phyloP scores from a whole-genome alignment of 2,888 invertebrate species.

The Heteropelma amictum region DNA sequence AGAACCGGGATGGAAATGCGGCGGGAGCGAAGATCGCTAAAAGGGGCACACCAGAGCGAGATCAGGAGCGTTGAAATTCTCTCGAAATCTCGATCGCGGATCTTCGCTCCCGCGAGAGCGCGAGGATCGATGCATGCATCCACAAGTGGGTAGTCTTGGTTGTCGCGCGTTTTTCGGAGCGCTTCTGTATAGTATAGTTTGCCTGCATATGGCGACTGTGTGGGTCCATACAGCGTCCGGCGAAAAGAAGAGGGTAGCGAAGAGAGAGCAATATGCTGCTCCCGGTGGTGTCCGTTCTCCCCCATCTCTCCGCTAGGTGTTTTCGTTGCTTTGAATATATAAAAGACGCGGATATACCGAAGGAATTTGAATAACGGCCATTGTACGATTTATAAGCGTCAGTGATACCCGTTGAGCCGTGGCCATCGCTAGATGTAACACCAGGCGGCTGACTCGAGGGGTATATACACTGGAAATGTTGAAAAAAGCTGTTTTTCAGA shows the following conservation, averaged over 20 bases:
- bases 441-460: too few relatives aligned
- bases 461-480: too few relatives aligned
- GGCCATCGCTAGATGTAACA: too few relatives aligned
- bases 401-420: too few relatives aligned
- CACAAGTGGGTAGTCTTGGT: slow-evolving; percentile 55
- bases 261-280: slow-evolving; percentile 38
- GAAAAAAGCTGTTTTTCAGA: too few relatives aligned
- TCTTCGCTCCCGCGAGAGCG: slow-evolving; percentile 63
- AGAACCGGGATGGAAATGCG: slow-evolving; percentile 43
- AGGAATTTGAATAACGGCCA: slow-evolving; percentile 74
- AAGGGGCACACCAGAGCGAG: slow-evolving; percentile 18
- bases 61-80: slow-evolving; percentile 68
- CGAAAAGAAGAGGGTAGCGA: slow-evolving; percentile 22
- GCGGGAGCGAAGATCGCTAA: slow-evolving; percentile 36
- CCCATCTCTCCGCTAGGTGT: slow-evolving; percentile 18
- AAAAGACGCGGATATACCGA: slow-evolving; percentile 48
- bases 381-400: slow-evolving; percentile 51
- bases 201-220: slow-evolving; percentile 27
- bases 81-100: slow-evolving; percentile 73
- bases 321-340: slow-evolving; percentile 25
- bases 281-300: slow-evolving; percentile 16
- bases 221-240: slow-evolving; percentile 60
- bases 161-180: slow-evolving; percentile 51
- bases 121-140: slow-evolving; percentile 54
- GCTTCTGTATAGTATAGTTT: slow-evolving; percentile 4